These are phyloP conservation scores for Tokudaia tokunoshimensis DNA, from an alignment of 2,797 vertebrate genomes.

Conservation along the genomic window DNA sequence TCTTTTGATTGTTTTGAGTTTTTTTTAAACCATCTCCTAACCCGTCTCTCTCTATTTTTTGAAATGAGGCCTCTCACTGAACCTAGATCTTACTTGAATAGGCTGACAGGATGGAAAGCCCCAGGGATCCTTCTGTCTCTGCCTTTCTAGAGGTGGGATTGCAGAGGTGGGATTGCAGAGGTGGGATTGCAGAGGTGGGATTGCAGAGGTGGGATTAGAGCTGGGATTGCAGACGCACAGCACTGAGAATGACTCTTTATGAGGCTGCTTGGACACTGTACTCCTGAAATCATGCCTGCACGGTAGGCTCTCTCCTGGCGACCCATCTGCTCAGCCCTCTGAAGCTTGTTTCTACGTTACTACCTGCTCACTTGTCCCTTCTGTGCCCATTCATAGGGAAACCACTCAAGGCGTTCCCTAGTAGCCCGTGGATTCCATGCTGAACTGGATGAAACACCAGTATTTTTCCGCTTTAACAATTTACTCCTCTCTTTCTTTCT, in stretches of 20 bases:
- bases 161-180: no score
- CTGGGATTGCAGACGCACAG: background rate
- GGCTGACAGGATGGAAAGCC: background rate
- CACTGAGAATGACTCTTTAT: no score
- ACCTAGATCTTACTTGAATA: background rate
- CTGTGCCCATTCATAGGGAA: conserved; percentile 70
- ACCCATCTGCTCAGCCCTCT: background rate
- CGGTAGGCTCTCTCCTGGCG: background rate
- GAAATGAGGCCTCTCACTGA: background rate
- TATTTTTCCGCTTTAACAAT: rapidly evolving
- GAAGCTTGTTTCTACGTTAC: background rate
- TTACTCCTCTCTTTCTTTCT: no score
- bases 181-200: no score
- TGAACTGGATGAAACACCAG: background rate
- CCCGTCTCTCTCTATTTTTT: no score
- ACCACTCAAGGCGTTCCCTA: conserved; percentile 90
- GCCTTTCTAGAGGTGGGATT: background rate
- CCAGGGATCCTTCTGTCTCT: background rate
- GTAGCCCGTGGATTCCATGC: conserved; percentile 74
- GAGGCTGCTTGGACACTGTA: background rate
- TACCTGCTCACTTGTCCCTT: conserved; percentile 35
- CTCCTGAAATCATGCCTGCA: background rate
- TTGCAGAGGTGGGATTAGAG: no score
- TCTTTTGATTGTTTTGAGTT: background rate
- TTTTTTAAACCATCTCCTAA: background rate